These are phyloP conservation scores for Syngnathoides biaculeatus DNA, from an alignment of 2,113 vertebrate species.

Conservation along the genomic window DNA sequence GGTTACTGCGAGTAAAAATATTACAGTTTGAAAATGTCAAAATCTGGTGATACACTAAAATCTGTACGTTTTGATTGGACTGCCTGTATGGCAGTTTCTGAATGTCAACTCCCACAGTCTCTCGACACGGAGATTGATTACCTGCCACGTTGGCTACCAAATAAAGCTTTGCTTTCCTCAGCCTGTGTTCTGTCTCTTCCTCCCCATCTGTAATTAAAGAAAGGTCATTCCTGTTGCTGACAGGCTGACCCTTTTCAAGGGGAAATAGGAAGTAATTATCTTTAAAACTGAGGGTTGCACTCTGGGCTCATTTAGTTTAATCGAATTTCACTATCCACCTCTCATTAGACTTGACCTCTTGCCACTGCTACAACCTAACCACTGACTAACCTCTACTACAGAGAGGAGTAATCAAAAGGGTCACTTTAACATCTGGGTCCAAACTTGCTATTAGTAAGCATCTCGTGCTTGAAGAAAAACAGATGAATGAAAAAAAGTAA, in stretches of 20 bases:
- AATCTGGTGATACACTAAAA: not conserved
- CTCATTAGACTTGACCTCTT: conserved; percentile 68
- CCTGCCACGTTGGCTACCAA: conserved; percentile 54
- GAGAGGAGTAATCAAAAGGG: conserved; percentile 63
- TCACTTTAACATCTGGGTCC: conserved; percentile 39
- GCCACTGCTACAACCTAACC: conserved; percentile 60
- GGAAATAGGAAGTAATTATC: conserved; percentile 80
- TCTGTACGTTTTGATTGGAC: not conserved
- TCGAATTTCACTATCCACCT: conserved; percentile 83
- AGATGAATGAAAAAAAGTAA: conserved; percentile 31
- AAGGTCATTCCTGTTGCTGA: conserved; percentile 45
- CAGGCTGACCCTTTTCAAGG: conserved; percentile 29
- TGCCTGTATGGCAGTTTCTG: conserved; percentile 35
- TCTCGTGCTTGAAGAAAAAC: conserved; percentile 35
- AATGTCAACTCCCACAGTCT: conserved; percentile 33
- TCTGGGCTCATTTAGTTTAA: conserved; percentile 79
- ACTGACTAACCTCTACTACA: conserved; percentile 54
- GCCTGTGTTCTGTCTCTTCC: conserved; percentile 33
- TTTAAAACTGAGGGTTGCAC: conserved; percentile 77
- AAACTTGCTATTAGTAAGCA: conserved; percentile 31
- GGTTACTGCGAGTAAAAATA: not conserved
- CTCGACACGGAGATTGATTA: conserved; percentile 60
- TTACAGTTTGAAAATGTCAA: not conserved
- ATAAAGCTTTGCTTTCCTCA: conserved; percentile 53
- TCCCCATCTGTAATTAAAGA: conserved; percentile 68